phyloP scores from a whole-genome alignment of 92 coral and sea anemone genomes.

The Umimayanthus kanabou region DNA sequence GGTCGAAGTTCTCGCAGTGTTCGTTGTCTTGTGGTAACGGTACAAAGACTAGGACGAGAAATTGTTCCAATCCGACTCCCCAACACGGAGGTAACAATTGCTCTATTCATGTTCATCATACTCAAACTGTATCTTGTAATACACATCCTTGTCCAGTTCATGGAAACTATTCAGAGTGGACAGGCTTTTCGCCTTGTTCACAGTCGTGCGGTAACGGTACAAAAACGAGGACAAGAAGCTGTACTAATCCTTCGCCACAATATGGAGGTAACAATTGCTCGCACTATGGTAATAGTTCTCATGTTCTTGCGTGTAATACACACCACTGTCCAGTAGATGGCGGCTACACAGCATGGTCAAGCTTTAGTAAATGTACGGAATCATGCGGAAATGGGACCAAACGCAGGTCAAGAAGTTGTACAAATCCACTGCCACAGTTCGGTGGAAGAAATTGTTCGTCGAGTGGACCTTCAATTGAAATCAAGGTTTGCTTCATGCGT shows the following conservation, averaged over 20 bases:
- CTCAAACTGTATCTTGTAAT: conserved; percentile 61
- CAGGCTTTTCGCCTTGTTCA: conserved; percentile 65
- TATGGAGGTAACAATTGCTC: conserved; percentile 76
- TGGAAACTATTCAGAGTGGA: conserved; percentile 79
- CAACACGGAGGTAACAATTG: conserved; percentile 77
- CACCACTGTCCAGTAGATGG: conserved; percentile 83
- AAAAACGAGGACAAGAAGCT: conserved; percentile 57
- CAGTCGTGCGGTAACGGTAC: conserved; percentile 82
- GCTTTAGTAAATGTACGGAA: conserved; percentile 58
- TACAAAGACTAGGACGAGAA: conserved; percentile 42
- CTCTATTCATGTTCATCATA: conserved; percentile 52
- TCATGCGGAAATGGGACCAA: conserved; percentile 79
- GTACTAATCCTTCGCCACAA: conserved; percentile 72
- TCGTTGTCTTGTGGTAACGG: conserved; percentile 61
- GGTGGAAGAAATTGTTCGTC: conserved; percentile 78
- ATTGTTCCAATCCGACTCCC: conserved; percentile 55
- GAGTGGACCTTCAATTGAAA: conserved; percentile 62
- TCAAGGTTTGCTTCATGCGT: conserved; percentile 50
- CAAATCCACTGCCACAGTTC: conserved; percentile 73
- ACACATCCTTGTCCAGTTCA: conserved; percentile 70
- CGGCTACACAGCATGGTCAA: conserved; percentile 72
- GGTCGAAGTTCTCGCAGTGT: conserved; percentile 61
- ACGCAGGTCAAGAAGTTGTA: conserved; percentile 67
- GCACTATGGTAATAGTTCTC: conserved; percentile 57
- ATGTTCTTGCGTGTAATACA: conserved; percentile 54